Base-by-base conservation (phyloP, 1,140 invertebrate genomes). In the Condylostylus longicornis region DNA sequence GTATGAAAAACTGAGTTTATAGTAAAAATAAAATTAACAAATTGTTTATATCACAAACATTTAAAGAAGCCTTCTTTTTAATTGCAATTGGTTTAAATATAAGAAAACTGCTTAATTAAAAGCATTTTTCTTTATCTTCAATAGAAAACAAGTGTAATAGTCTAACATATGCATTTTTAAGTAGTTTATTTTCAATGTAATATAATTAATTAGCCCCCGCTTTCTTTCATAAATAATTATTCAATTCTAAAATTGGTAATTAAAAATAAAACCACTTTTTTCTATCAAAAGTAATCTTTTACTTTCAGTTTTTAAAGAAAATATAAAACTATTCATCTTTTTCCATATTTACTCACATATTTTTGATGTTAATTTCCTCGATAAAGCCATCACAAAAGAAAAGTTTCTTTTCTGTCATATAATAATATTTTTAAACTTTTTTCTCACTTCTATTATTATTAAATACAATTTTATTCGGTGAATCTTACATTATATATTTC, bases 331-430 rank as follows among this genome's bases (percentile, higher is more conserved):
- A 18, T 14, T 17, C 10, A 8, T 6, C 5, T 30, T 5, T 30
- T 5, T 30, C 15, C n/a, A n/a, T 13, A 30, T 13, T 19, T 6
- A 44, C 46, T 45, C 42, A 47, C 46, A 45, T 45, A 47, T 47
- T 43, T 45, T 47, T 35, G 39, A 33, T 23, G 43, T 43, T 40
- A 47, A 39, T 28, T 47, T 47, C 30, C 45, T 32, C 31, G 45
- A 22, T 38, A 47, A 42, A 31, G 45, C 45, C 45, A 47, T 47
- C n/a, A 19, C 23, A n/a, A n/a, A n/a, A n/a, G n/a, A n/a, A n/a
- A n/a, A n/a, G n/a, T n/a, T n/a, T n/a, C n/a, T n/a, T n/a, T 55
- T 42, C 52, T 56, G 4, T 44, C 39, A 42, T 51, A 33, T 21
- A 53, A 50, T 53, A 54, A 56, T 33, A 49, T 45, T 42, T 45